These are phyloP conservation scores for Amphipyra tragopoginis DNA, from an alignment of 2,888 invertebrate species.

Conservation along the genomic window DNA sequence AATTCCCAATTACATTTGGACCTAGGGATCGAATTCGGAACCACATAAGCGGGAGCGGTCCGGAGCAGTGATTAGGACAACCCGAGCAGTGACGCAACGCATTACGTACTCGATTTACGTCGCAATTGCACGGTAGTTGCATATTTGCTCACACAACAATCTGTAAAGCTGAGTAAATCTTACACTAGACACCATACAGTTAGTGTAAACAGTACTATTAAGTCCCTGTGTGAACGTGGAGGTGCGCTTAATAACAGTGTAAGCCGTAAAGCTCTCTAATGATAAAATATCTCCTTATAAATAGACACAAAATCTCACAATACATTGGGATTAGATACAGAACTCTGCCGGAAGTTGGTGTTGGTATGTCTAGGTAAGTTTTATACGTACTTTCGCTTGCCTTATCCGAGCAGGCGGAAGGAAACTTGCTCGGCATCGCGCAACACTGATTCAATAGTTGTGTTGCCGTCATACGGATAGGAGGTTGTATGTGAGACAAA, in stretches of 20 bases:
- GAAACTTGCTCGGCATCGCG: slow-evolving; percentile 44
- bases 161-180: no score
- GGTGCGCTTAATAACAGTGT: background rate
- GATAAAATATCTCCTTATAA: slow-evolving; percentile 20
- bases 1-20: slow-evolving; percentile 47
- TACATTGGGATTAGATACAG: slow-evolving; percentile 42
- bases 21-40: slow-evolving; percentile 38
- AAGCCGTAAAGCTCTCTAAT: slow-evolving; percentile 2
- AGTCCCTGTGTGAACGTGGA: no score
- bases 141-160: no score
- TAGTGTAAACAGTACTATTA: no score
- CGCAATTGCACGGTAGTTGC: slow-evolving; percentile 27
- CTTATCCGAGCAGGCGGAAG: slow-evolving; percentile 51
- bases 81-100: slow-evolving; percentile 21
- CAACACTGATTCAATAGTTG: slow-evolving; percentile 44
- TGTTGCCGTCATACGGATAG: slow-evolving; percentile 20
- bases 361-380: slow-evolving; percentile 48
- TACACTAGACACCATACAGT: no score
- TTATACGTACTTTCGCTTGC: slow-evolving; percentile 47
- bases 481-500: background rate
- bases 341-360: slow-evolving; percentile 45
- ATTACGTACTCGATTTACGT: slow-evolving; percentile 35
- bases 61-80: slow-evolving; percentile 33
- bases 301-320: slow-evolving; percentile 29
- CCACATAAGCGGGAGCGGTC: slow-evolving; percentile 18